Evolutionary conservation across 23 tunicate genomes (phyloP), one percentile per base, ranked within the genome.

Genomic region (Styela plicata): DNA sequence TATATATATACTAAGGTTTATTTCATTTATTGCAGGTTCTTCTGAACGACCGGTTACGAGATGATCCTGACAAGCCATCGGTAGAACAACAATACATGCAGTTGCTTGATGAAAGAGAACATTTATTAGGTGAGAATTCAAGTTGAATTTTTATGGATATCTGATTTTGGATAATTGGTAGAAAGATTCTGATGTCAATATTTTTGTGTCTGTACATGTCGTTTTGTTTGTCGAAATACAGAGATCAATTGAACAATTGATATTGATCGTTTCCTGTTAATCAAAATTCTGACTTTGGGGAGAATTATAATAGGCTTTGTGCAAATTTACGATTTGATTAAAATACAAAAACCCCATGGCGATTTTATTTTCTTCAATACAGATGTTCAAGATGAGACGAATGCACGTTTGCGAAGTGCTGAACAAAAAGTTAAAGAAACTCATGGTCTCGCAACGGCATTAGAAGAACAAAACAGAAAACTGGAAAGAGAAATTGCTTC

Each of bases 61-160:
- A 87, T 29, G 89, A 65, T 36, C 37, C 90, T 26, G 80, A 70
- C 63, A 83, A 89, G 44, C 63, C 79, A 30, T 83, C 90, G 22
- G 76, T 92, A 53, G 87, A 92, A 61, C 89, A 87, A 74, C 91
- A 92, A 68, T 92, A 92, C 73, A 29, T 92, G 82, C 63, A 63
- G 21, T 80, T 92, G 37, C 82, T 92, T 28, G 82, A 92, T 69
- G 97, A 92, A 64, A 69, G 97, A 74, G 84, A 82, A 37, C 83
- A 92, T 57, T 69, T 92, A 5, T 67, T 92, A 25, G 81, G 81
- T 76, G 21, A 23, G 65, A 44, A 44, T 44, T n/a, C n/a, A n/a
- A n/a, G n/a, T n/a, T n/a, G n/a, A n/a, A n/a, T n/a, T n/a, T n/a
- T n/a, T n/a, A n/a, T n/a, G n/a, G n/a, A n/a, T n/a, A n/a, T n/a